These are phyloP conservation scores for Trichogramma evanescens DNA, from an alignment of 2,888 invertebrate genomes.

Conservation along the genomic window DNA sequence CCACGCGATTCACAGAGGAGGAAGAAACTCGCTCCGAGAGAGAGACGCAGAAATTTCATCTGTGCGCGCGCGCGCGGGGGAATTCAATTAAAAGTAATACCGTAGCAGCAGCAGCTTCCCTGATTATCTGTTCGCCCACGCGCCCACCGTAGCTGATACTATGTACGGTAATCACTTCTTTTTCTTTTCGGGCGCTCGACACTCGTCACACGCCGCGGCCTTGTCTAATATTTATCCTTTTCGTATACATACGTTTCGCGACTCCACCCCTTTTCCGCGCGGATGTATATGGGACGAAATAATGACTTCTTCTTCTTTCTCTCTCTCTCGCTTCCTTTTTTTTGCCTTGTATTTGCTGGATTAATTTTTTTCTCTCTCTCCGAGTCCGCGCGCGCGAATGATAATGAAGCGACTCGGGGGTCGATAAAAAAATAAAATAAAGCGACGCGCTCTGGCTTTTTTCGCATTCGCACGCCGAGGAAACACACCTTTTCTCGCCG, in stretches of 20 bases:
- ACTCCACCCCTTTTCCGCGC: not conserved
- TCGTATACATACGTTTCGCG: not conserved
- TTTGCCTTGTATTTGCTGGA: not conserved
- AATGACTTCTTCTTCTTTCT: not conserved
- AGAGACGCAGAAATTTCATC: conserved; percentile 40
- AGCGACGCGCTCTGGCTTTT: too few relatives aligned
- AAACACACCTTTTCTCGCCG: too few relatives aligned
- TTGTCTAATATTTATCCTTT: not conserved
- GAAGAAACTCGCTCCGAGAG: conserved; percentile 17
- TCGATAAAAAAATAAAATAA: too few relatives aligned
- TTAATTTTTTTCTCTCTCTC: not conserved
- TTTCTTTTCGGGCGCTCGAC: conserved; percentile 21
- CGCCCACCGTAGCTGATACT: not conserved
- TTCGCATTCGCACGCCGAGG: too few relatives aligned
- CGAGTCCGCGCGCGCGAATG: too few relatives aligned
- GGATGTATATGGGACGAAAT: not conserved
- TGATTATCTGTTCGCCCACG: not conserved
- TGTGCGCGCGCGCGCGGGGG: conserved; percentile 16
- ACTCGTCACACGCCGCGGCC: not conserved
- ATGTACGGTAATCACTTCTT: conserved; percentile 24
- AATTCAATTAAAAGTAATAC: conserved; percentile 46
- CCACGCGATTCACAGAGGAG: conserved; percentile 29
- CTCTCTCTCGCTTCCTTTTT: not conserved
- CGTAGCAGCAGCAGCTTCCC: conserved; percentile 24
- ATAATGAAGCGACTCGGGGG: too few relatives aligned